Conservation (phyloP, 92 coral and sea anemone species). For the Isaurus tuberculatus region DNA sequence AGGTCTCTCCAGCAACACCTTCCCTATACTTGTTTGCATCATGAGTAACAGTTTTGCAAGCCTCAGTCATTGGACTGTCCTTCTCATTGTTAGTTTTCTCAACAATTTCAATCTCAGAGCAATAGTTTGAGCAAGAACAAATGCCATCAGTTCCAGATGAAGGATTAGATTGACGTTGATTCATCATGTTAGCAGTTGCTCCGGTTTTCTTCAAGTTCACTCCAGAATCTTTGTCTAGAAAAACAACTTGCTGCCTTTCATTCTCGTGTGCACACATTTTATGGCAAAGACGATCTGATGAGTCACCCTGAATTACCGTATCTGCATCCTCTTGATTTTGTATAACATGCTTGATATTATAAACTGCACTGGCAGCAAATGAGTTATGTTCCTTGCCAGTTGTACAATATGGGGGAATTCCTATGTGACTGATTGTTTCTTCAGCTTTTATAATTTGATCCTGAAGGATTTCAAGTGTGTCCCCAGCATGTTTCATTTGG, state of each 20-base stretch:
- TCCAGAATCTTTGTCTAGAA: slow-evolving; percentile 38
- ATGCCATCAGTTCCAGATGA: not conserved
- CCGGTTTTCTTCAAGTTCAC: slow-evolving; percentile 37
- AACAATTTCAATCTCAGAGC: slow-evolving; percentile 18
- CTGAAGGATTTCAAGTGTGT: slow-evolving; percentile 87
- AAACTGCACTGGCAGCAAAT: not conserved
- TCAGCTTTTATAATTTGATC: slow-evolving; percentile 85
- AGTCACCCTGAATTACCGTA: slow-evolving; percentile 9
- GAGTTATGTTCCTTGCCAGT: slow-evolving; percentile 28
- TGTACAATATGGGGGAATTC: slow-evolving; percentile 15
- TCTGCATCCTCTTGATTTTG: slow-evolving; percentile 25
- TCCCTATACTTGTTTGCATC: slow-evolving; percentile 9
- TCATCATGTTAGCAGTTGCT: slow-evolving; percentile 3
- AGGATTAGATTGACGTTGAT: not conserved
- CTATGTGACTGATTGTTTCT: slow-evolving; percentile 65
- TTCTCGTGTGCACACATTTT: slow-evolving; percentile 63
- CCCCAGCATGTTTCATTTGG: slow-evolving; percentile 93
- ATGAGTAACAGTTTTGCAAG: slow-evolving; percentile 4
- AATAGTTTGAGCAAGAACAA: slow-evolving; percentile 22
- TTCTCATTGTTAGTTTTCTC: slow-evolving; percentile 2
- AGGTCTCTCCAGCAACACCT: slow-evolving; percentile 32
- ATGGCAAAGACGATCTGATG: slow-evolving; percentile 46
- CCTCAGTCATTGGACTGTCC: not conserved
- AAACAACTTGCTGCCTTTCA: slow-evolving; percentile 65
- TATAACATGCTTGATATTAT: not conserved